phyloP scores from a whole-genome alignment of 2,797 vertebrate species.

The Parotocinclus haroldoi region DNA sequence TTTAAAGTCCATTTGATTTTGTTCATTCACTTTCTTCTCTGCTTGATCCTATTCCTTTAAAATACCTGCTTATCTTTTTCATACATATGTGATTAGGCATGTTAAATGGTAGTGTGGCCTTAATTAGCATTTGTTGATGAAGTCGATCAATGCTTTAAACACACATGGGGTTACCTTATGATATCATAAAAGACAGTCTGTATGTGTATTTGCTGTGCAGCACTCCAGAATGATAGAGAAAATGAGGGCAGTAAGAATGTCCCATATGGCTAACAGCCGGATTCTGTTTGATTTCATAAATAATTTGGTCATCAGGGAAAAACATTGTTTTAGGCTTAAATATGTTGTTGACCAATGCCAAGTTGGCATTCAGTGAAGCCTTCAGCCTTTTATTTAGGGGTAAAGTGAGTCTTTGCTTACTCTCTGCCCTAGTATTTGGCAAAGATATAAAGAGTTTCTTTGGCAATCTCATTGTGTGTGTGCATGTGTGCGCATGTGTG shows the following conservation, averaged over 20 bases:
- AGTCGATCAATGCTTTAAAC: neutral
- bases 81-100: neutral
- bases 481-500: constrained; percentile 27
- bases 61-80: neutral
- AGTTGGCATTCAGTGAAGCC: constrained; percentile 70
- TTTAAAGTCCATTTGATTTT: neutral
- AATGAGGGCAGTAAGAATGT: constrained; percentile 38
- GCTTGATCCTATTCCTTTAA: too few species aligned
- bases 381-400: constrained; percentile 53
- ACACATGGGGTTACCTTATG: constrained; percentile 1
- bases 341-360: constrained; percentile 76
- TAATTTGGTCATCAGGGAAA: constrained; percentile 76
- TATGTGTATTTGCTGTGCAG: constrained; percentile 18
- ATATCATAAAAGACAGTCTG: constrained; percentile 5
- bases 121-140: neutral
- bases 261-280: constrained; percentile 70
- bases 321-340: constrained; percentile 78
- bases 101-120: neutral
- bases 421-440: constrained; percentile 65
- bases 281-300: constrained; percentile 82
- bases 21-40: neutral
- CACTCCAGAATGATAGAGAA: constrained; percentile 21
- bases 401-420: constrained; percentile 56
- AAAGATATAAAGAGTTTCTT: constrained; percentile 65
- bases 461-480: constrained; percentile 14